phyloP scores from a whole-genome alignment of 2,888 invertebrate genomes.

The Elgonia sp. region DNA sequence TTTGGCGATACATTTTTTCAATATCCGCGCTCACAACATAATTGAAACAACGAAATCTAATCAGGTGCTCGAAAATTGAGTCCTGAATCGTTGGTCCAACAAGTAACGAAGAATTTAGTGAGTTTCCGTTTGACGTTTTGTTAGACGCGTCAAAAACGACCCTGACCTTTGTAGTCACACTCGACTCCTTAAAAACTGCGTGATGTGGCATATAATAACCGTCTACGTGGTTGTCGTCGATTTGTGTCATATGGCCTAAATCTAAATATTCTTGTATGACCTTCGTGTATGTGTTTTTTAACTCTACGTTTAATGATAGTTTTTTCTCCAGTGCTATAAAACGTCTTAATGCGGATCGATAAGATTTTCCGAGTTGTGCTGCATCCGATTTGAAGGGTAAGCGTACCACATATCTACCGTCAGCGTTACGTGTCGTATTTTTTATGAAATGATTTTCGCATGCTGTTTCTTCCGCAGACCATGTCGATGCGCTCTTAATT shows the following conservation, averaged over 20 bases:
- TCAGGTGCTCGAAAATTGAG: background rate
- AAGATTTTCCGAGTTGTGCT: background rate
- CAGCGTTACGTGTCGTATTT: background rate
- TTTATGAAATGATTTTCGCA: conserved; percentile 9
- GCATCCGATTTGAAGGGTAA: conserved; percentile 2
- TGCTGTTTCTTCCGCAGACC: background rate
- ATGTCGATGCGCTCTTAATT: background rate
- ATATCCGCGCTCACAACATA: conserved; percentile 26
- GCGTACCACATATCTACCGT: conserved; percentile 4
- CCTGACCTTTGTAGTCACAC: conserved; percentile 30
- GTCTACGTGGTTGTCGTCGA: background rate
- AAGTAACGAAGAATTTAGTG: conserved; percentile 16
- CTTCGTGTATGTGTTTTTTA: conserved; percentile 27
- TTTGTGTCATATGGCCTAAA: conserved; percentile 28
- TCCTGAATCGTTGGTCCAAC: conserved; percentile 25
- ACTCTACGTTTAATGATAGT: background rate
- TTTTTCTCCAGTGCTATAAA: conserved; percentile 28
- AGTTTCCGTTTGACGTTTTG: conserved; percentile 22
- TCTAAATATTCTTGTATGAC: conserved; percentile 41
- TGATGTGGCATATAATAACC: conserved; percentile 45
- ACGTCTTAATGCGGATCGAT: conserved; percentile 19
- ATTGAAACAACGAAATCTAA: conserved; percentile 12
- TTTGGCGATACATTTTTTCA: conserved; percentile 45
- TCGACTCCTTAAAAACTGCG: conserved; percentile 44
- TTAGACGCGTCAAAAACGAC: conserved; percentile 29